Base-by-base conservation (phyloP, 1,140 invertebrate genomes). In the Drosophila biarmipes region DNA sequence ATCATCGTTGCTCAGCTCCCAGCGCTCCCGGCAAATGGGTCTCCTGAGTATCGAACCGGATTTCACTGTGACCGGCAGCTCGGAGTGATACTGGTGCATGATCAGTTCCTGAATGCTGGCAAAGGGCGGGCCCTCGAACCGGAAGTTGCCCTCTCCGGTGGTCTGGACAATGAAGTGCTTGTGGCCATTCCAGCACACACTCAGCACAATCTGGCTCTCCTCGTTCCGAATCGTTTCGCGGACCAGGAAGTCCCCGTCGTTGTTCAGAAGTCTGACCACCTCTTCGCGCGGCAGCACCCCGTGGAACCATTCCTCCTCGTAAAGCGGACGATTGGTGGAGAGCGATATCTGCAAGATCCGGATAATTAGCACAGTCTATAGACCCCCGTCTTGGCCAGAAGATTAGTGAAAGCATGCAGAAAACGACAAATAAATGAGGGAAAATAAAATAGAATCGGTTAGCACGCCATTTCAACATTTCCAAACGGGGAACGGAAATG, bases 131-230 rank as follows among this genome's bases (percentile, higher is more conserved):
- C 98, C 98, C 93, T 99, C 98, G 92, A 99, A 99, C 81, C 97
- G 93, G 93, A 96, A 99, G 84, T 97, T 96, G 37, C 97, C 97
- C 96, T 98, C 97, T 12, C 95, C 94, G 11, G 97, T 98, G 19
- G 96, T 98, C 94, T 99, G 98, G 54, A 99, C 98, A 75, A 99
- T 99, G 91, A 99, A 99, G 93, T 99, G 98, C 92, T 98, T 98
- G 85, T 98, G 97, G 7, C 97, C 97, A 59, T 97, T 96, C 98
- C 98, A 99, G 91, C 96, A 97, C 0, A 99, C 98, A 11, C 98
- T 99, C 21, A 99, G 92, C 48, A 99, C 98, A 66, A 98, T 97
- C 94, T 98, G 96, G 87, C 97, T 95, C 91, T 98, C 96, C 91
- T 98, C 96, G 92, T 97, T 98, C 92, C 96, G 95, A n/a, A 96